Evolutionary conservation across 2,113 vertebrate species (phyloP), one percentile per base, ranked within the genome.

Genomic region (Rattus rattus): DNA sequence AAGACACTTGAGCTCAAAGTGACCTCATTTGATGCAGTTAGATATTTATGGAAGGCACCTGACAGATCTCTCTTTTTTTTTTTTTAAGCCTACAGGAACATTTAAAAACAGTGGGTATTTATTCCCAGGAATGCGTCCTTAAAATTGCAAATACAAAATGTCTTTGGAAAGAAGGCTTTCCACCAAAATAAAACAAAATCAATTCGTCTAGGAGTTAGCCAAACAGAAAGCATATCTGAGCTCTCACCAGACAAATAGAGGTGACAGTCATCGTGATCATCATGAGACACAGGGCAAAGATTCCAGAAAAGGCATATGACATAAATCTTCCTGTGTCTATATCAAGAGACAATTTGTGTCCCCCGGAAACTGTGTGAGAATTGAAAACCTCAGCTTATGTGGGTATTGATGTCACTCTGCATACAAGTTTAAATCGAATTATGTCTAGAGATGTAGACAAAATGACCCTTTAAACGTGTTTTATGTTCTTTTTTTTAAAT

Each of bases 41-140:
- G 96, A 91, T 95, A 97, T 98, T 97, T 97, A 91, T 88, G 65
- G 94, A 96, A 75, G 88, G 47, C 49, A 95, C 88, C 80, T 88
- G 96, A 94, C 88, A 88, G 69, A 75, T 33, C 59, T 81, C 19
- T 81, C n/a, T 83, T 65, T 86, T 69, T n/a, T 83, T 73, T 76
- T 67, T 94, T 89, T 70, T 4, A 95, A 92, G 67, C 39, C n/a
- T 92, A 30, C 67, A 72, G 76, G 86, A 81, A 19, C 80, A 86
- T 93, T 96, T 89, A 90, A 95, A 88, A 92, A 83, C n/a, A 76
- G 26, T 97, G 54, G 33, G 9, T 80, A 93, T 98, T 97, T 96
- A 93, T 91, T 94, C 72, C 49, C n/a, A 76, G 61, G 77, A 94
- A 91, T 70, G 63, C 88, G 63, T 84, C 43, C 88, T 97, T 73